Evolutionary conservation across 2,797 vertebrate species (phyloP).

Genomic region (Propithecus deckenii): DNA sequence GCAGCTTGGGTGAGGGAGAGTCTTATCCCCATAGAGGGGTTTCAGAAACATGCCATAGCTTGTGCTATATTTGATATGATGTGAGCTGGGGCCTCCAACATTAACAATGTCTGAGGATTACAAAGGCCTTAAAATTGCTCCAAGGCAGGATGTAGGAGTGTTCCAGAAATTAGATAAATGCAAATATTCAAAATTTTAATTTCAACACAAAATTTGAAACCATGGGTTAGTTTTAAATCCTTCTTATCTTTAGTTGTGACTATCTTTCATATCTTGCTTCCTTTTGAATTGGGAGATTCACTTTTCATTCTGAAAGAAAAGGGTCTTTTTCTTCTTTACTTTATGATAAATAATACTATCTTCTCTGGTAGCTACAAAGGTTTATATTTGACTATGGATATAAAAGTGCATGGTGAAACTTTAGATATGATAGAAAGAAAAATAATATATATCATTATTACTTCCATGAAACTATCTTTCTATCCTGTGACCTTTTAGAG

Average conservation of each 20-base stretch:
- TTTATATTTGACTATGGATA: background rate
- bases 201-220: conserved; percentile 23
- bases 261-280: conserved; percentile 15
- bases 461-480: background rate
- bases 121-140: background rate
- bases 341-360: conserved; percentile 1
- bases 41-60: background rate
- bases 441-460: conserved; percentile 27
- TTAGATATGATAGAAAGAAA: background rate
- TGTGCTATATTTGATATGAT: background rate
- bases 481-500: conserved; percentile 16
- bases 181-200: conserved; percentile 8
- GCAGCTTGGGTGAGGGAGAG: background rate
- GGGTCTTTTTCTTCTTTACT: background rate
- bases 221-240: background rate
- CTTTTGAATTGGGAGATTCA: background rate
- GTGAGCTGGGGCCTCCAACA: background rate
- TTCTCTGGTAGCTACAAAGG: background rate
- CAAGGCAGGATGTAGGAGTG: background rate
- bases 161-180: background rate
- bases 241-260: background rate
- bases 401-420: background rate
- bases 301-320: conserved; percentile 30
- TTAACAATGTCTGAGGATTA: background rate
- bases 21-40: background rate